Percentiles rank a stretch among this genome's conserved stretches.
phyloP scores from a whole-genome alignment of 1,140 invertebrate genomes.

The Caenorhabditis remanei region DNA sequence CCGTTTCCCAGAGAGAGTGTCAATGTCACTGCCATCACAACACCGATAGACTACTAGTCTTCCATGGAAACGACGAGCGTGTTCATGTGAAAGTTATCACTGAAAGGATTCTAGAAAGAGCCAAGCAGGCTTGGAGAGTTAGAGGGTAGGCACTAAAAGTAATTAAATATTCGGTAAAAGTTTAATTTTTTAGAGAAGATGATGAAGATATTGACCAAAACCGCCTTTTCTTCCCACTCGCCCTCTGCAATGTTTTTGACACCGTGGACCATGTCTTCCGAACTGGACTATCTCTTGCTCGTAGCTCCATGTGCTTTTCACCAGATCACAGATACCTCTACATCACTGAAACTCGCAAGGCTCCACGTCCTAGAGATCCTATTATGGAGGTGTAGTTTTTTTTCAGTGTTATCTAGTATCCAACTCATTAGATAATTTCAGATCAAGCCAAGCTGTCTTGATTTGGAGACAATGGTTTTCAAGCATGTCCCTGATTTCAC shows the following conservation, averaged over 20 bases:
- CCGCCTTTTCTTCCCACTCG: neutral
- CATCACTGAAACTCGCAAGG: neutral
- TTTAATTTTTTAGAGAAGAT: neutral
- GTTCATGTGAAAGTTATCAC: conserved; percentile 12
- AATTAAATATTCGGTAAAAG: neutral
- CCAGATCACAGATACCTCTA: conserved; percentile 18
- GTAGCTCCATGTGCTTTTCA: conserved; percentile 1
- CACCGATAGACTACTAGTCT: conserved; percentile 6
- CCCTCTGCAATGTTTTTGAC: neutral
- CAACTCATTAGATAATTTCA: neutral
- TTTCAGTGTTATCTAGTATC: neutral
- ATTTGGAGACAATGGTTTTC: conserved; percentile 18
- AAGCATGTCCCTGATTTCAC: neutral
- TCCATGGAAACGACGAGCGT: neutral
- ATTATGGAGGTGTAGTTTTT: neutral
- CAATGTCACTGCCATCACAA: conserved; percentile 7
- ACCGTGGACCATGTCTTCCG: conserved; percentile 25
- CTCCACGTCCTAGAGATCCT: neutral
- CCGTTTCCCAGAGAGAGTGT: neutral
- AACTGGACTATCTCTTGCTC: neutral
- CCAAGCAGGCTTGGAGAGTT: neutral
- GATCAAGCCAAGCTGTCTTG: conserved; percentile 29
- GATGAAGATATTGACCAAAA: neutral
- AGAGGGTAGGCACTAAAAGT: neutral
- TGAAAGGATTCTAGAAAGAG: neutral